phyloP scores from a whole-genome alignment of 2,113 vertebrate species.

The Mobula hypostoma region DNA sequence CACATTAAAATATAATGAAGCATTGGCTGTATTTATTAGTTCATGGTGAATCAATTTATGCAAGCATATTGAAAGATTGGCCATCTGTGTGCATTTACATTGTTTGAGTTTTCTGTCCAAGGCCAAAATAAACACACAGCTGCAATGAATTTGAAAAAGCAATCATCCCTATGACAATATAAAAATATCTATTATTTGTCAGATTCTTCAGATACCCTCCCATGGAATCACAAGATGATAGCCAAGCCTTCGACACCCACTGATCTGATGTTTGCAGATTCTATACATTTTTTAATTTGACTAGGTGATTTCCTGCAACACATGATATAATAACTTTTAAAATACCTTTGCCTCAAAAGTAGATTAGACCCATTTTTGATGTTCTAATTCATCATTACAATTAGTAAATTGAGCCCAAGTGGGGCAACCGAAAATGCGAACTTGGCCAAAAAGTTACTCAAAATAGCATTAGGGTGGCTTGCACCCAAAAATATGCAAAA shows the following conservation, averaged over 20 bases:
- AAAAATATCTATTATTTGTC: conserved; percentile 20
- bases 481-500: no score
- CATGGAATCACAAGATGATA: not conserved
- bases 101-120: conserved; percentile 16
- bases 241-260: not conserved
- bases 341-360: not conserved
- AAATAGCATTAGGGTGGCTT: no score
- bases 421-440: no score
- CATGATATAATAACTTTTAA: not conserved
- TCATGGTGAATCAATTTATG: conserved; percentile 37
- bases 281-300: not conserved
- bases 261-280: not conserved
- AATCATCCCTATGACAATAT: conserved; percentile 28
- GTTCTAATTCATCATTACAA: no score
- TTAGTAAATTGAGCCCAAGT: no score
- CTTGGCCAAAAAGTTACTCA: no score
- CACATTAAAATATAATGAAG: conserved; percentile 9
- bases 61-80: conserved; percentile 33
- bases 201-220: not conserved
- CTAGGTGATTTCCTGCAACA: no score
- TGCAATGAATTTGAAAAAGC: conserved; percentile 33
- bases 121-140: conserved; percentile 34
- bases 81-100: conserved; percentile 35
- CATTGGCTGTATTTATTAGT: conserved; percentile 10
- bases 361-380: no score